Conservation (phyloP, 1,140 invertebrate species). For the Maniola jurtina region DNA sequence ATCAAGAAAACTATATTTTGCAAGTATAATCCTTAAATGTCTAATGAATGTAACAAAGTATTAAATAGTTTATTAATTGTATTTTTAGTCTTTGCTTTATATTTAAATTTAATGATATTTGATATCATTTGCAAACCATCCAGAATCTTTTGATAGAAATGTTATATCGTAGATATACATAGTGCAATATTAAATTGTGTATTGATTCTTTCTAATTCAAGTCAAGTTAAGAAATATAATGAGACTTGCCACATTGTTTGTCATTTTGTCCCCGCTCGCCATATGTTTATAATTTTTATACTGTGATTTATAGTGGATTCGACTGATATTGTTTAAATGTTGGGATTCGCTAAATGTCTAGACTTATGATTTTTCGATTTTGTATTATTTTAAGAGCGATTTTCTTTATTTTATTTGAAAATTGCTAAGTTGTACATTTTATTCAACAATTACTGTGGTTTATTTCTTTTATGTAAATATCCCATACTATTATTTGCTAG, state of each 20-base stretch:
- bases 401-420: slow-evolving; percentile 34
- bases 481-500: slow-evolving; percentile 60
- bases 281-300: slow-evolving; percentile 40
- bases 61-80: slow-evolving; percentile 12
- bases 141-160: slow-evolving; percentile 46
- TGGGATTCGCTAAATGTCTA: slow-evolving; percentile 19
- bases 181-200: slow-evolving; percentile 51
- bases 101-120: slow-evolving; percentile 63
- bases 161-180: slow-evolving; percentile 24
- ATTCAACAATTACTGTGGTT: slow-evolving; percentile 49
- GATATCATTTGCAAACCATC: slow-evolving; percentile 60
- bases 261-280: slow-evolving; percentile 19
- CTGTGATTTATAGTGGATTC: slow-evolving; percentile 52
- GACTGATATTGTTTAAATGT: slow-evolving; percentile 47
- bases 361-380: slow-evolving; percentile 40
- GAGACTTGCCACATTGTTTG: slow-evolving; percentile 20
- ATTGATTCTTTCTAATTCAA: slow-evolving; percentile 1
- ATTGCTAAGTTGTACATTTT: slow-evolving; percentile 73
- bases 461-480: slow-evolving; percentile 71
- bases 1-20: slow-evolving; percentile 11
- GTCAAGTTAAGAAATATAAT: neutral
- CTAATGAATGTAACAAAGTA: slow-evolving; percentile 22
- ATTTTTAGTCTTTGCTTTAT: slow-evolving; percentile 29
- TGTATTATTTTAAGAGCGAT: slow-evolving; percentile 31
- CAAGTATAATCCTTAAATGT: slow-evolving; percentile 10